These are phyloP conservation scores for Procambarus clarkii DNA, from an alignment of 1,140 invertebrate genomes.

Conservation along the genomic window DNA sequence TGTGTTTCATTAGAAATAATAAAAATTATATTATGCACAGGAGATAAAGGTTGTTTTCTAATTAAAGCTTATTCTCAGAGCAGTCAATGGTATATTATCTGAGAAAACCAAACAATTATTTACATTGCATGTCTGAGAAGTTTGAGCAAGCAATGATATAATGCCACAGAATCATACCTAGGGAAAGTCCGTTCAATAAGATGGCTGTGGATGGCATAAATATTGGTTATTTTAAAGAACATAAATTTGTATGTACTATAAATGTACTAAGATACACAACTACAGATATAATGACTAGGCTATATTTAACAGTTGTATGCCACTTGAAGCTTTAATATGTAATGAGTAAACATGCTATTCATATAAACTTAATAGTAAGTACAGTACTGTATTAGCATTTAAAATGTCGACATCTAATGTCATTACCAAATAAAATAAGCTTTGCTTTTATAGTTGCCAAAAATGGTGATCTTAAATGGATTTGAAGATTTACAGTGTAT, in stretches of 20 bases:
- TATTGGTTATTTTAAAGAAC: not conserved
- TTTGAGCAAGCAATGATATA: not conserved
- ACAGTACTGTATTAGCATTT: too few species aligned
- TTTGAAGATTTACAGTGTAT: too few species aligned
- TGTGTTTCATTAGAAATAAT: not conserved
- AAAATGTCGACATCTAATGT: too few species aligned
- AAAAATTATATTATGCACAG: not conserved
- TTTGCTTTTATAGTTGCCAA: too few species aligned
- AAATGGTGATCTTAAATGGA: too few species aligned
- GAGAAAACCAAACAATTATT: constrained; percentile 1
- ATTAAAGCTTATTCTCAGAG: not conserved
- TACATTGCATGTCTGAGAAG: not conserved
- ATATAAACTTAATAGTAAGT: too few species aligned
- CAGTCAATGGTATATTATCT: not conserved
- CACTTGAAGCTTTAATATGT: too few species aligned
- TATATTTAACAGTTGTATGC: not conserved
- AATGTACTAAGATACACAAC: not conserved
- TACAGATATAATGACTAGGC: not conserved
- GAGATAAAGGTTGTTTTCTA: not conserved
- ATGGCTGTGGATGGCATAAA: constrained; percentile 81
- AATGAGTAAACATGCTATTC: too few species aligned
- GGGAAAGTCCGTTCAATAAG: constrained; percentile 92
- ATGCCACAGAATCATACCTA: constrained; percentile 82
- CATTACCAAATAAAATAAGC: too few species aligned
- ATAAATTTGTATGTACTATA: not conserved